A percentile compares a stretch with the other conserved stretches of the same genome.
Evolutionary conservation across 2,888 invertebrate species (phyloP).

Genomic region (Alloplasta piceator): DNA sequence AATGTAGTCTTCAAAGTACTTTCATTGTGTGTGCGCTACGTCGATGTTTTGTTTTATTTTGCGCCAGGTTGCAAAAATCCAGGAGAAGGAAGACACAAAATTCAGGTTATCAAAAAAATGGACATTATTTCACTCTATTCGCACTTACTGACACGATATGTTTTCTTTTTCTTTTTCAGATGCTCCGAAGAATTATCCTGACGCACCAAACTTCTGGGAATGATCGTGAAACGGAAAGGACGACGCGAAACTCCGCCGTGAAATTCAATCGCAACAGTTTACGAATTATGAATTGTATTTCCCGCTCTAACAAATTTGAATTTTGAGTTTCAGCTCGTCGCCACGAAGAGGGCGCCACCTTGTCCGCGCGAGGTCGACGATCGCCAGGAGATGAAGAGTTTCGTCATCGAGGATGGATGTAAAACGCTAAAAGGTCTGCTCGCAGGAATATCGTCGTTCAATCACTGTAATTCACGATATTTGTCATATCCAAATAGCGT

Average conservation of each 20-base stretch:
- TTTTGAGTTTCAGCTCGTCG: slow-evolving; percentile 66
- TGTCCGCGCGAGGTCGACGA: slow-evolving; percentile 8
- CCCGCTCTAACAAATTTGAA: slow-evolving; percentile 41
- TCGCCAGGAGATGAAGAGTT: neutral
- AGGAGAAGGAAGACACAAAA: neutral
- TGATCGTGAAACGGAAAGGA: neutral
- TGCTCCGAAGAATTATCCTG: slow-evolving; percentile 29
- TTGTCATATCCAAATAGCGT: slow-evolving; percentile 48
- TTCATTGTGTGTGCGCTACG: slow-evolving; percentile 25
- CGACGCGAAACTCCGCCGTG: neutral
- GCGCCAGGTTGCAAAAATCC: neutral
- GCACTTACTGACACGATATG: slow-evolving; percentile 51
- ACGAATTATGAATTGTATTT: neutral
- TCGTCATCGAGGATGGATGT: neutral
- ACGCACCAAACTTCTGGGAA: neutral
- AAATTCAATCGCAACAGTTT: neutral
- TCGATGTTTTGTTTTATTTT: neutral
- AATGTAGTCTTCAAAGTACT: slow-evolving; percentile 64
- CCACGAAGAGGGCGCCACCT: neutral
- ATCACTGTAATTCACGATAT: neutral
- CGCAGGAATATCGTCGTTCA: too few species aligned
- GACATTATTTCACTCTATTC: neutral
- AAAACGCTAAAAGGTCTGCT: neutral
- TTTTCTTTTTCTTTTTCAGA: slow-evolving; percentile 59
- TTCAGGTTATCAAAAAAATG: neutral